Evolutionary conservation across 2,113 vertebrate genomes (phyloP).

Genomic region (Hystrix cristata): DNA sequence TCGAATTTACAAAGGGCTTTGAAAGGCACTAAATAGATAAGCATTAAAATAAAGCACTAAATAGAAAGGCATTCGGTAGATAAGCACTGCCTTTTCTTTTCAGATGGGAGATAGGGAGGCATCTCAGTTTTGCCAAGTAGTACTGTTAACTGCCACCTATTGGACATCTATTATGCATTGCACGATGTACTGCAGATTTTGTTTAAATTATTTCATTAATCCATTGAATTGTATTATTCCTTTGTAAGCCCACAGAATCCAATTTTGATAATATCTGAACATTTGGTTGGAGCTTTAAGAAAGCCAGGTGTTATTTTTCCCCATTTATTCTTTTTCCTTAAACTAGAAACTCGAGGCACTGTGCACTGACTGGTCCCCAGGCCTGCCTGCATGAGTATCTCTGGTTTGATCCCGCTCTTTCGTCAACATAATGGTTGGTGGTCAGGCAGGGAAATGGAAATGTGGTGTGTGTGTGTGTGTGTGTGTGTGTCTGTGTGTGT

Average conservation of each 20-base stretch:
- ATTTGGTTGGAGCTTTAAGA: neutral
- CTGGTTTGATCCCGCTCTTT: neutral
- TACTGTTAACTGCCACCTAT: neutral
- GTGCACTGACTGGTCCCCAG: fast-evolving
- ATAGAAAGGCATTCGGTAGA: neutral
- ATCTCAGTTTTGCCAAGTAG: neutral
- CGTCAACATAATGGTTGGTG: neutral
- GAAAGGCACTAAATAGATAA: neutral
- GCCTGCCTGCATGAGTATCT: neutral
- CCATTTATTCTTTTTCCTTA: neutral
- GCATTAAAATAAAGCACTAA: no score
- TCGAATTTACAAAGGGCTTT: neutral
- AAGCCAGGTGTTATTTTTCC: neutral
- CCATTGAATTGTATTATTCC: neutral
- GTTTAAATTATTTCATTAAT: neutral
- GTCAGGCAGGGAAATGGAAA: neutral
- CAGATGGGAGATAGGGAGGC: neutral
- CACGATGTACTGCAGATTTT: neutral
- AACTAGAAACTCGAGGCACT: neutral
- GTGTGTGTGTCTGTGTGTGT: neutral
- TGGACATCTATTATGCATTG: neutral
- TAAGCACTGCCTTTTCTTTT: neutral
- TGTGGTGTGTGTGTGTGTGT: neutral
- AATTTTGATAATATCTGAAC: conserved; percentile 4
- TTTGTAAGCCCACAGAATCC: neutral